phyloP scores from a whole-genome alignment of 2,113 vertebrate genomes.

The Eublepharis macularius region DNA sequence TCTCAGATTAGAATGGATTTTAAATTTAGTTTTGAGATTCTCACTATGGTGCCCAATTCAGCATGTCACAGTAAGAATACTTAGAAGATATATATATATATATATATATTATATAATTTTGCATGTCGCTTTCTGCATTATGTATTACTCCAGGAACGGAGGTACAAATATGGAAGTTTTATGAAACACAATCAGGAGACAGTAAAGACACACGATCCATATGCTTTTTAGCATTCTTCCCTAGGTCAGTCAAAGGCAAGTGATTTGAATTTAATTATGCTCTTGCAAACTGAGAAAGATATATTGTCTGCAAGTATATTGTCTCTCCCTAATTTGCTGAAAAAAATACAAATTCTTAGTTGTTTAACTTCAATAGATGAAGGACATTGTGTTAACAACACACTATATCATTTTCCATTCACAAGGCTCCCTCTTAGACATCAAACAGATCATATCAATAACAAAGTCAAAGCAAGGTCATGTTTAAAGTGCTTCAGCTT shows the following conservation, averaged over 20 bases:
- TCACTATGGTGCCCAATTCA: slow-evolving; percentile 41
- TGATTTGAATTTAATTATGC: slow-evolving; percentile 33
- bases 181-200: slow-evolving; percentile 38
- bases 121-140: slow-evolving; percentile 42
- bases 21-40: slow-evolving; percentile 51
- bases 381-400: slow-evolving; percentile 34
- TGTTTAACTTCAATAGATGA: slow-evolving; percentile 42
- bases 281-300: slow-evolving; percentile 13
- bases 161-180: slow-evolving; percentile 32
- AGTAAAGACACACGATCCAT: background rate
- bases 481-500: slow-evolving; percentile 32
- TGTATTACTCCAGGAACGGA: slow-evolving; percentile 21
- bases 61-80: no score
- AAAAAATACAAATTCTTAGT: slow-evolving; percentile 34
- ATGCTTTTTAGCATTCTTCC: background rate
- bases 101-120: no score
- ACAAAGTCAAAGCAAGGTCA: slow-evolving; percentile 59
- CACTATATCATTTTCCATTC: slow-evolving; percentile 10
- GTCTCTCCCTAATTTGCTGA: slow-evolving; percentile 22
- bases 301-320: slow-evolving; percentile 42
- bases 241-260: background rate
- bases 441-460: slow-evolving; percentile 43
- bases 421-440: slow-evolving; percentile 24
- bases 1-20: slow-evolving; percentile 40
- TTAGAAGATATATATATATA: no score